These are phyloP conservation scores for Resseliella maxima DNA, from an alignment of 2,888 invertebrate genomes.

Conservation along the genomic window DNA sequence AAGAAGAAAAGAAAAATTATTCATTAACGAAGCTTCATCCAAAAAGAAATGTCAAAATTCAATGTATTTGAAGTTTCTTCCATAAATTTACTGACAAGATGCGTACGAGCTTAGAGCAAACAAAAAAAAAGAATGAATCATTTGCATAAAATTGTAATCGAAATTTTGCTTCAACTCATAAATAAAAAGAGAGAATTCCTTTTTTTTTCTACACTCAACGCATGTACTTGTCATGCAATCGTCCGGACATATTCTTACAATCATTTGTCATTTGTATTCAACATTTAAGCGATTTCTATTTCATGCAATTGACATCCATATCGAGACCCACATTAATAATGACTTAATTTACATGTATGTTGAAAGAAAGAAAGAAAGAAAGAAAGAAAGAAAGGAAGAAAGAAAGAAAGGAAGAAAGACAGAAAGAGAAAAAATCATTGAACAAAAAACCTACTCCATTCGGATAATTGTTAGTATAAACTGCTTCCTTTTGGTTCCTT, in stretches of 20 bases:
- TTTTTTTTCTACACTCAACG: neutral
- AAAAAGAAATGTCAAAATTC: neutral
- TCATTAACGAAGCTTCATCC: neutral
- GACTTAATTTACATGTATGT: neutral
- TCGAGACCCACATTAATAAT: neutral
- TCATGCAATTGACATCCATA: neutral
- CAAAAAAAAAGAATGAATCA: neutral
- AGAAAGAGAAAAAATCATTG: no score
- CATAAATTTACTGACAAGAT: neutral
- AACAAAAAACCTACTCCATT: neutral
- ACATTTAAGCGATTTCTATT: neutral
- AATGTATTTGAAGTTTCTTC: neutral
- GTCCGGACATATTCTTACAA: neutral
- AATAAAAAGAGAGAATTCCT: neutral
- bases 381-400: no score
- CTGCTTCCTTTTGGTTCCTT: neutral
- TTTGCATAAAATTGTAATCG: conserved; percentile 22
- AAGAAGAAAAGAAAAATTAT: neutral
- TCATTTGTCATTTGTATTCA: neutral
- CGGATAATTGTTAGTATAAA: neutral
- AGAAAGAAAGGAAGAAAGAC: no score
- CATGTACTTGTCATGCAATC: neutral
- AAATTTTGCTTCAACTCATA: neutral
- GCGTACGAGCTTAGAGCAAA: neutral
- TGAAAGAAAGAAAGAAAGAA: no score